These are phyloP conservation scores for Axis porcinus DNA, from an alignment of 2,113 vertebrate genomes.

Conservation along the genomic window DNA sequence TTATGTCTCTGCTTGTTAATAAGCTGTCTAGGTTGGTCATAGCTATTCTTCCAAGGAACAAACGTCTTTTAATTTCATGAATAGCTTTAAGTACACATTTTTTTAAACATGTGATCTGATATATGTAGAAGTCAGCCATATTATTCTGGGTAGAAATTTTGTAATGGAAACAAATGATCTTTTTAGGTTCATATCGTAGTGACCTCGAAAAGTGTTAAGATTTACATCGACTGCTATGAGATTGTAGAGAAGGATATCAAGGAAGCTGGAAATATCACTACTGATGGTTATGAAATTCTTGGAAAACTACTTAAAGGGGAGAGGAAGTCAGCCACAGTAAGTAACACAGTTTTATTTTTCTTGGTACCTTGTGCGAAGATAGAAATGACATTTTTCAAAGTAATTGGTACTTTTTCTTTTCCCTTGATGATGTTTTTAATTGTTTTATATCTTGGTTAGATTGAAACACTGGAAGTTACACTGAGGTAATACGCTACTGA, in stretches of 20 bases:
- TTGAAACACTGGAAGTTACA: not conserved
- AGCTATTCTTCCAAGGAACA: not conserved
- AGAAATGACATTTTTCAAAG: not conserved
- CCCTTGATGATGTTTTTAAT: not conserved
- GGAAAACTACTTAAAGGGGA: constrained; percentile 93
- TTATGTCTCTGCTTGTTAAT: not conserved
- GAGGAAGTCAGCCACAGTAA: constrained; percentile 91
- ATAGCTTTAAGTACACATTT: not conserved
- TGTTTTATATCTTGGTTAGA: not conserved
- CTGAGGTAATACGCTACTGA: not conserved
- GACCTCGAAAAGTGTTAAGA: constrained; percentile 88
- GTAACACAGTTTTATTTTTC: constrained; percentile 69
- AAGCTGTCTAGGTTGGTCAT: not conserved
- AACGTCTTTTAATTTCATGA: not conserved
- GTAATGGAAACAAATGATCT: constrained; percentile 62
- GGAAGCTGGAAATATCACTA: constrained; percentile 90
- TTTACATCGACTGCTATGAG: constrained; percentile 95
- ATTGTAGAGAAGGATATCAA: constrained; percentile 90
- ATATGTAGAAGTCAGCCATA: not conserved
- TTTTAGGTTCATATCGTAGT: constrained; percentile 94
- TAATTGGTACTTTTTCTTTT: not conserved
- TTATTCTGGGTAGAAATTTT: not conserved
- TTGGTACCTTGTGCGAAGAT: not conserved
- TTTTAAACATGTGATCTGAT: not conserved
- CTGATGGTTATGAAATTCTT: constrained; percentile 94